Conservation (phyloP, 2,797 vertebrate species). For the Nothura maculosa region DNA sequence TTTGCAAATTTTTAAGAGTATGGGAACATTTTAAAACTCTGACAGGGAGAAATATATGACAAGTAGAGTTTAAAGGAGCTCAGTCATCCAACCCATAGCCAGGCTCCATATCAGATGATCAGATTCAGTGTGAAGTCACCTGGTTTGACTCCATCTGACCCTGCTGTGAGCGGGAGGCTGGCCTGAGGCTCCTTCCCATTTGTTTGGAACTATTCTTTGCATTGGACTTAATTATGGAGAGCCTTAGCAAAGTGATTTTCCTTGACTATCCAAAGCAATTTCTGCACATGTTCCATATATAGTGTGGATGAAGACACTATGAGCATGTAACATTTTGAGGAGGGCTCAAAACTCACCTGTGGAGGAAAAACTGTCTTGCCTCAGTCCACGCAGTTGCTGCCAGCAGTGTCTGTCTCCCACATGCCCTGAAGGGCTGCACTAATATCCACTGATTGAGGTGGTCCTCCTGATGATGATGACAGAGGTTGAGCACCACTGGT, state of each 20-base stretch:
- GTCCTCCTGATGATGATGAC: neutral
- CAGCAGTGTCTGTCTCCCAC: accelerated
- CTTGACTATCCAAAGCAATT: neutral
- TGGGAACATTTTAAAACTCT: neutral
- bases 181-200: neutral
- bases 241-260: neutral
- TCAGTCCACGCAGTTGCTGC: neutral
- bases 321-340: accelerated
- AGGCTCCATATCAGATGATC: neutral
- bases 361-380: neutral
- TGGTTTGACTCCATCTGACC: neutral
- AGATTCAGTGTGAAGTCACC: neutral
- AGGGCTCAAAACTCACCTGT: no score
- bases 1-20: neutral
- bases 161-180: neutral
- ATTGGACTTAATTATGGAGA: neutral
- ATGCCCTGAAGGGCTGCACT: neutral
- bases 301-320: neutral
- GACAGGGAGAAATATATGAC: neutral
- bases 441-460: neutral
- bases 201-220: neutral
- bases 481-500: neutral
- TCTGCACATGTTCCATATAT: neutral
- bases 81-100: neutral
- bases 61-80: neutral